Base-by-base conservation (phyloP, 1,140 invertebrate genomes). In the Andricus grossulariae region DNA sequence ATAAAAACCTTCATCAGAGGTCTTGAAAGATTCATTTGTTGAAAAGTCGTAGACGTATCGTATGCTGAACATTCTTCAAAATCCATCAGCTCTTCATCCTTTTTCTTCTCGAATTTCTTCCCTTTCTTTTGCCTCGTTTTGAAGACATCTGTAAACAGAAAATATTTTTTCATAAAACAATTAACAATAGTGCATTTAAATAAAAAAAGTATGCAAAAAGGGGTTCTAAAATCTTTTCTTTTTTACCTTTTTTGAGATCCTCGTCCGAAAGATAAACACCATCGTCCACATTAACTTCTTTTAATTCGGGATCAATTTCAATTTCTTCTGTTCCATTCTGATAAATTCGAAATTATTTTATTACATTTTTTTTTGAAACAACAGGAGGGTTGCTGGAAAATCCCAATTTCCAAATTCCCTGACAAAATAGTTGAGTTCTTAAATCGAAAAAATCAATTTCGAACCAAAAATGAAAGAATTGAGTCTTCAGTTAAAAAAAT, bases 11-110 rank as follows among this genome's bases (percentile, higher is more conserved):
- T 98, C 85, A 98, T 92, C 4, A 99, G 89, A 16, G 97, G 97
- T 74, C 97, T 90, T 0, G 97, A 98, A 21, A 98, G 91, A 89
- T 98, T 98, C 97, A 98, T 98, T 91, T 98, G 95, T 89, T 97
- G 95, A 91, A 99, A 99, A 0, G 95, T 95, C 0, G 94, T 91
- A 73, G 94, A 93, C 66, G 94, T 92, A 85, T 97, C 94, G 84
- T 94, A 95, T 11, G 93, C 91, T 25, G 94, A 93, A 74, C 93
- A 93, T 75, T 97, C 96, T 83, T 97, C 96, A 90, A 97, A 96
- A 76, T 95, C 92, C 71, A 94, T 92, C 80, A 93, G 82, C 73
- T 94, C 93, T 32, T 92, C 90, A 50, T 93, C 88, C 18, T 92
- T 88, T 15, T 92, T 88, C 15, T 91, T 89, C 15, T 91, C 88